A percentile compares a stretch with the other conserved stretches of the same genome.
These are phyloP conservation scores for Apogon talboti DNA, from an alignment of 2,797 vertebrate genomes.

Conservation along the genomic window DNA sequence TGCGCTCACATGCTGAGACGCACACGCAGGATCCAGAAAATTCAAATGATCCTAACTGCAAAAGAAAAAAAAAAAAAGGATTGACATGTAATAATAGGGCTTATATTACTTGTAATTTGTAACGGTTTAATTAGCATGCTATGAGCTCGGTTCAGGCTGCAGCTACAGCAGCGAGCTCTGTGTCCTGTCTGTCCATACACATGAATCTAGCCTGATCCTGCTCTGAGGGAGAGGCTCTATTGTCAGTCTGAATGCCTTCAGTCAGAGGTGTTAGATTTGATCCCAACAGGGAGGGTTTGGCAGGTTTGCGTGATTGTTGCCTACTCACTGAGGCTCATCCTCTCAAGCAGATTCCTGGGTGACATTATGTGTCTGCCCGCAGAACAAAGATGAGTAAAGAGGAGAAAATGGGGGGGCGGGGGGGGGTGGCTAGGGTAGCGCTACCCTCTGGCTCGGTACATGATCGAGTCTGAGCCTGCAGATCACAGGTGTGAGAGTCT, in stretches of 20 bases:
- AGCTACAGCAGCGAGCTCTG: slow-evolving; percentile 45
- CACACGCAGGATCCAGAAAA: slow-evolving; percentile 29
- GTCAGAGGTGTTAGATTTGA: slow-evolving; percentile 76
- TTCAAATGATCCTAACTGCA: slow-evolving; percentile 44
- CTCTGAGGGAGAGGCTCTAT: slow-evolving; percentile 75
- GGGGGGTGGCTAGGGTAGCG: slow-evolving; percentile 64
- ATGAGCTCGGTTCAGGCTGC: slow-evolving; percentile 64
- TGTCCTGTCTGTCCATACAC: slow-evolving; percentile 64
- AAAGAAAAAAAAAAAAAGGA: slow-evolving; percentile 45
- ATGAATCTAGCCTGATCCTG: slow-evolving; percentile 73
- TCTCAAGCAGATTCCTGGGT: slow-evolving; percentile 83
- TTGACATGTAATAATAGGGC: slow-evolving; percentile 66
- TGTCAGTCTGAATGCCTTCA: slow-evolving; percentile 80
- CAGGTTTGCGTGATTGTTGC: slow-evolving; percentile 81
- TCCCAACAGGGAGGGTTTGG: slow-evolving; percentile 75
- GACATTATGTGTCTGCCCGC: slow-evolving; percentile 77
- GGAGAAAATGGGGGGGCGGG: slow-evolving; percentile 43
- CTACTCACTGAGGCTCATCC: slow-evolving; percentile 83
- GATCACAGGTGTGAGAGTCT: slow-evolving; percentile 79
- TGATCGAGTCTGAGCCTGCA: slow-evolving; percentile 86
- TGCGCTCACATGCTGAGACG: slow-evolving; percentile 19
- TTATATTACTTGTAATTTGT: slow-evolving; percentile 74
- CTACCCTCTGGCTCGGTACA: slow-evolving; percentile 80
- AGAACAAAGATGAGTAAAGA: slow-evolving; percentile 79
- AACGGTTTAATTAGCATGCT: slow-evolving; percentile 79